Base-by-base conservation (phyloP, 2,113 vertebrate species). In the Pachypanchax playfairii region DNA sequence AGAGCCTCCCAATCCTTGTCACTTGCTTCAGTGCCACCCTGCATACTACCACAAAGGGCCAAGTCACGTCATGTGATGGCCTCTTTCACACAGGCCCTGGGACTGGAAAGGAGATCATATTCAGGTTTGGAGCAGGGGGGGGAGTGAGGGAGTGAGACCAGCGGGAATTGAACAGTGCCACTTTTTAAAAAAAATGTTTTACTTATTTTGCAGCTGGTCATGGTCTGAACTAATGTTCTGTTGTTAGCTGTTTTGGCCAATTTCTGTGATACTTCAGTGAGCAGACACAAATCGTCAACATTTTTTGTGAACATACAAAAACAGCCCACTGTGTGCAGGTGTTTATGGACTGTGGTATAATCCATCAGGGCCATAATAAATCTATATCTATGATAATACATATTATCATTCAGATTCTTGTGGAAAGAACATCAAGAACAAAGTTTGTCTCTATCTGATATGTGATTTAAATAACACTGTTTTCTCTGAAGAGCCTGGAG, bases 31-130 rank as follows among this genome's bases (percentile, higher is more conserved):
- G 66, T 44, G 82, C 72, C 59, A 55, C 62, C 44, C 51, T 52
- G 57, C 70, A 67, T 26, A 46, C 61, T 29, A 61, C 73, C 59
- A 83, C 79, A 86, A 83, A 72, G 82, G 65, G 62, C 82, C 81
- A 79, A 90, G 80, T 85, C 82, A 82, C 54, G 64, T 80, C 88
- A 88, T 85, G 83, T 84, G 87, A 85, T 39, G 36, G 61, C 47
- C 61, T 70, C 83, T 76, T 86, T 83, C 82, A 85, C 79, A 74
- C 61, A 61, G 68, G 66, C 69, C 72, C 63, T 70, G 74, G 65
- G 49, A 57, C 51, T 42, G 76, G 60, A 77, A 54, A 72, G 70
- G 61, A 57, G 80, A 79, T 78, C 78, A 79, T 70, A 64, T 61
- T 70, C 55, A 74, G 51, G 38, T 29, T 51, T 12, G 28, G 21